Percentiles rank a stretch among this genome's conserved stretches.
phyloP scores from a whole-genome alignment of 2,113 vertebrate genomes.

The Grallaria varia region DNA sequence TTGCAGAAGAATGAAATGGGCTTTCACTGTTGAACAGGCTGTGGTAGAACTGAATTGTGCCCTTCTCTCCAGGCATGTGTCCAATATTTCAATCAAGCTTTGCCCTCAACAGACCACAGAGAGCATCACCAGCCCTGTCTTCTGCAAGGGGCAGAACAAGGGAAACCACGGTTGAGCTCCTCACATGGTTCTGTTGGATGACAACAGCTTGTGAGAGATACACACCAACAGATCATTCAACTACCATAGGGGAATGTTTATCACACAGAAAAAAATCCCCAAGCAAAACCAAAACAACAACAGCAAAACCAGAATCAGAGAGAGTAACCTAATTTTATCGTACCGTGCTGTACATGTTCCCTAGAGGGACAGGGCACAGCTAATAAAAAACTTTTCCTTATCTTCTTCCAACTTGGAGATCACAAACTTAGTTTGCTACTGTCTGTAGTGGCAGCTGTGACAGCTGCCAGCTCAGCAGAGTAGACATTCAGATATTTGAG shows the following conservation, averaged over 20 bases:
- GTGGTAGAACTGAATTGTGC: too few relatives aligned
- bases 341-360: neutral
- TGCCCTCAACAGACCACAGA: neutral
- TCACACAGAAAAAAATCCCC: too few relatives aligned
- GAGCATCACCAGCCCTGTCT: too few relatives aligned
- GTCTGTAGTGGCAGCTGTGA: neutral
- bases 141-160: neutral
- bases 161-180: neutral
- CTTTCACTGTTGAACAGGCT: neutral
- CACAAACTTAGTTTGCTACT: neutral
- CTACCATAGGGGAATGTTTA: neutral
- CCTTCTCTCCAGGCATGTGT: neutral
- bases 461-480: neutral
- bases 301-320: neutral
- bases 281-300: too few relatives aligned
- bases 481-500: neutral
- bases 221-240: neutral
- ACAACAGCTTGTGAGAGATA: neutral
- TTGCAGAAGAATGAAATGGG: neutral
- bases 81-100: neutral
- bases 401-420: neutral
- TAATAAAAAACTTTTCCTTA: neutral
- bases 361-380: accelerated
- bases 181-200: neutral
- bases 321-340: neutral